Evolutionary conservation across 2,888 invertebrate species (phyloP).

Genomic region (Ophion ellenae): DNA sequence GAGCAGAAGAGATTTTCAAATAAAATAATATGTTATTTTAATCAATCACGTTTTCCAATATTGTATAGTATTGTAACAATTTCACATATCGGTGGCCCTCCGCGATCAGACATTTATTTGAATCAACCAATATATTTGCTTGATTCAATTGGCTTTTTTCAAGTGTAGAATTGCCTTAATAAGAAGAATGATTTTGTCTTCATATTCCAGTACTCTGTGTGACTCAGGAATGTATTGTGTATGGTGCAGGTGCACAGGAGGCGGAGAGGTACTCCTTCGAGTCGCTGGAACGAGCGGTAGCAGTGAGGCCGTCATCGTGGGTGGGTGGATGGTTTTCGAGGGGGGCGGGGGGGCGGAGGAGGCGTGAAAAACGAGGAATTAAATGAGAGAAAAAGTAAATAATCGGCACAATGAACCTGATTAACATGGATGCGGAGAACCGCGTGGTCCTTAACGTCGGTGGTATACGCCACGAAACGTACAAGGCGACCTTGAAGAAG

Average conservation of each 20-base stretch:
- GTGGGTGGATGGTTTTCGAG: constrained; percentile 54
- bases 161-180: background rate
- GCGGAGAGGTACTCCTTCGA: constrained; percentile 76
- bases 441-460: constrained; percentile 99
- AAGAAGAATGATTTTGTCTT: background rate
- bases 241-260: constrained; percentile 73
- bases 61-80: too few relatives aligned
- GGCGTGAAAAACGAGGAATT: constrained; percentile 41
- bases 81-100: too few relatives aligned
- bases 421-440: constrained; percentile 98
- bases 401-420: constrained; percentile 90
- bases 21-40: too few relatives aligned
- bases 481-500: constrained; percentile 98
- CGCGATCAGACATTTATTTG: too few relatives aligned
- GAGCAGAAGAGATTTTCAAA: too few relatives aligned
- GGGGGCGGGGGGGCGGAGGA: constrained; percentile 48
- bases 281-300: constrained; percentile 80
- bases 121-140: too few relatives aligned
- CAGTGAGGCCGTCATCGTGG: constrained; percentile 72
- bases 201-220: background rate
- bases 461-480: constrained; percentile 98
- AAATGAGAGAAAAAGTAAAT: constrained; percentile 12
- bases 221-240: constrained; percentile 15
- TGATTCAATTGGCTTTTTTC: too few relatives aligned
- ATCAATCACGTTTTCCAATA: too few relatives aligned